These are phyloP conservation scores for Isoperla grammatica DNA, from an alignment of 2,888 invertebrate genomes.

Conservation along the genomic window DNA sequence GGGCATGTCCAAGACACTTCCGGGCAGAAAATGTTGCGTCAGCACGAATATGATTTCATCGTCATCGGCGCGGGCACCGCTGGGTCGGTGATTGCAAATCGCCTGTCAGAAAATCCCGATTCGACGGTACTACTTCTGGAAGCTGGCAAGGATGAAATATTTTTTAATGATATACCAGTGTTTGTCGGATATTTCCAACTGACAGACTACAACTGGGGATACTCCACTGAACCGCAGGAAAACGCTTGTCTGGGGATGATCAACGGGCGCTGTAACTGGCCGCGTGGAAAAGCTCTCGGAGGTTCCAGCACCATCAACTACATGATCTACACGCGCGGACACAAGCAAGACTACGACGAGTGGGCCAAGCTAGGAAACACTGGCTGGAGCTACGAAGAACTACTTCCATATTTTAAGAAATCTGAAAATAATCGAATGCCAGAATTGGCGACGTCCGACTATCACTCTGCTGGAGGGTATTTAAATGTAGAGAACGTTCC, in stretches of 20 bases:
- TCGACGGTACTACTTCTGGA: conserved; percentile 27
- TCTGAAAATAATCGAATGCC: conserved; percentile 61
- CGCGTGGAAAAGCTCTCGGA: conserved; percentile 38
- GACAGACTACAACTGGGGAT: conserved; percentile 59
- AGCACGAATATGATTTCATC: conserved; percentile 32
- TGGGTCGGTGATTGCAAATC: conserved; percentile 40
- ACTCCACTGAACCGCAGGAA: conserved; percentile 58
- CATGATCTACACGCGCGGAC: conserved; percentile 47
- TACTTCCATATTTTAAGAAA: conserved; percentile 36
- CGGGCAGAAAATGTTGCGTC: too few relatives aligned
- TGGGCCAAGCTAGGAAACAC: conserved; percentile 69
- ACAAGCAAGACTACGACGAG: conserved; percentile 63
- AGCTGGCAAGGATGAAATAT: conserved; percentile 9
- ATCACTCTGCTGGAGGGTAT: not conserved
- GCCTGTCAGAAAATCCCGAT: conserved; percentile 35
- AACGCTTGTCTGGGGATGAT: conserved; percentile 46
- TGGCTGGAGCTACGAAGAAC: conserved; percentile 33
- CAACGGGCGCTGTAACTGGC: conserved; percentile 45
- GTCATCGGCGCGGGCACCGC: conserved; percentile 40
- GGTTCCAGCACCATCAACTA: conserved; percentile 56
- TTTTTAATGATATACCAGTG: conserved; percentile 4
- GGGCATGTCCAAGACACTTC: too few relatives aligned
- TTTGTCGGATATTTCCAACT: not conserved
- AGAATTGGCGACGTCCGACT: conserved; percentile 38
- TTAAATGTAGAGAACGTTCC: not conserved